Evolutionary conservation across 2,113 vertebrate species (phyloP), one percentile per base, ranked within the genome.

Genomic region (Centropus unirufus): DNA sequence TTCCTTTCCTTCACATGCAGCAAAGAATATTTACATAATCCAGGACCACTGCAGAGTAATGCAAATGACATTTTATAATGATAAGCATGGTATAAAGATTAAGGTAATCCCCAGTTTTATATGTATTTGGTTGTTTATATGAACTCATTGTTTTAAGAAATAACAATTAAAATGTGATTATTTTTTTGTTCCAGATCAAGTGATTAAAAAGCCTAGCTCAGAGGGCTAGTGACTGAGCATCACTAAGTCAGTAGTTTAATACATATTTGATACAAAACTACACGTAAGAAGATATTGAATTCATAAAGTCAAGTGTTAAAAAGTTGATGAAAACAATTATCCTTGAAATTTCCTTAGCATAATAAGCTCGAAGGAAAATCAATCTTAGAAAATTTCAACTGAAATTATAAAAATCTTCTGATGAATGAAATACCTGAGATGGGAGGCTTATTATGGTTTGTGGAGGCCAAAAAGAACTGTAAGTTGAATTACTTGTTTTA

Each of bases 41-140:
- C 80, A 76, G 21, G 80, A 90, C 3, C 17, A 61, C 44, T 62
- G 26, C 29, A 80, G 20, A 63, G 6, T 87, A 95, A 94, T 47
- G n/a, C 16, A 95, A 93, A 72, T 61, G 63, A 89, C 22, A 74
- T 83, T 93, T 86, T 59, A 70, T 88, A 82, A 74, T 54, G 55
- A 68, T 52, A 8, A 63, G 4, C 4, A 82, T n/a, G 26, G 42
- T 70, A 83, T 24, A 80, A 70, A 72, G 8, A 40, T 69, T 55
- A 89, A 5, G 8, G 22, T 81, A 79, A 83, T 82, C 7, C 6
- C 17, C 6, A 52, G 34, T 79, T 90, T 79, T 61, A 88, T 76
- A 11, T 16, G 8, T 91, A 64, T 85, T 93, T 75, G 3, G 55
- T 86, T 89, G n/a, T 82, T 91, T 73, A 69, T 68, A 64, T 54